phyloP scores from a whole-genome alignment of 2,888 invertebrate genomes.

The Synanthedon tipuliformis region DNA sequence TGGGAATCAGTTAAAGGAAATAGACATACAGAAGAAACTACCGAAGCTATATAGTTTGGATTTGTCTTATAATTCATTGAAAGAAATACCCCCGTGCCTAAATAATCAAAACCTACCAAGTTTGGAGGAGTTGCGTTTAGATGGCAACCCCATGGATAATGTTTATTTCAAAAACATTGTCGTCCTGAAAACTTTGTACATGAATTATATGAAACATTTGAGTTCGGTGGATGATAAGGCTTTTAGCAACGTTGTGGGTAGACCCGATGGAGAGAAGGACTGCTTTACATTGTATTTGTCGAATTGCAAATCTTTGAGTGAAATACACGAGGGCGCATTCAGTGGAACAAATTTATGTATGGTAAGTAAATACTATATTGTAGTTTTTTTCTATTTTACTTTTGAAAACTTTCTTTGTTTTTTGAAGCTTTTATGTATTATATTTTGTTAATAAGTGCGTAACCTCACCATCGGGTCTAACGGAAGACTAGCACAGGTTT shows the following conservation, averaged over 20 bases:
- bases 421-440: no score
- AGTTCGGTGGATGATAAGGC: conserved; percentile 47
- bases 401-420: no score
- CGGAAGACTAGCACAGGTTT: no score
- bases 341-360: conserved; percentile 61
- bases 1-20: conserved; percentile 53
- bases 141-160: conserved; percentile 60
- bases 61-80: conserved; percentile 60
- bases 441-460: no score
- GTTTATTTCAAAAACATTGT: conserved; percentile 61
- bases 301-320: conserved; percentile 45
- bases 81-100: conserved; percentile 52
- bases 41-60: conserved; percentile 57
- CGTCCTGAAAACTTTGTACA: conserved; percentile 47
- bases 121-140: conserved; percentile 59
- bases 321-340: conserved; percentile 56
- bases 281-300: conserved; percentile 65
- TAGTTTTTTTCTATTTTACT: no score
- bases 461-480: no score
- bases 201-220: conserved; percentile 45
- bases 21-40: conserved; percentile 51
- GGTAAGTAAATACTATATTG: conserved; percentile 60
- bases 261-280: conserved; percentile 26
- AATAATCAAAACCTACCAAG: conserved; percentile 51
- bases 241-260: conserved; percentile 58